phyloP scores from a whole-genome alignment of 2,797 vertebrate species.

The Bufotes viridis region DNA sequence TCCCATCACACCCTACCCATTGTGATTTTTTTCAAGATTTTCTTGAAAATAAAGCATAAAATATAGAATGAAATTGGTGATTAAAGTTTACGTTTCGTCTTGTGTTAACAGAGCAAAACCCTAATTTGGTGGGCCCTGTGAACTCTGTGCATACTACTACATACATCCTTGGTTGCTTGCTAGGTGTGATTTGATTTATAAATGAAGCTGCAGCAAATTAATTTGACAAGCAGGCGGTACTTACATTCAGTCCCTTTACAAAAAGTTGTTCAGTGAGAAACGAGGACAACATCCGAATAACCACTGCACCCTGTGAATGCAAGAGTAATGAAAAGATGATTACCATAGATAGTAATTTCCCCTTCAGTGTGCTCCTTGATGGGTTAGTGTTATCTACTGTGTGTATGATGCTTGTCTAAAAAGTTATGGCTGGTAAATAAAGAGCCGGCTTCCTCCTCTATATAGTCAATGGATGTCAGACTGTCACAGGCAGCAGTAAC shows the following conservation, averaged over 20 bases:
- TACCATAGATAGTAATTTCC: background rate
- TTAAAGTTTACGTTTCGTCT: too few species aligned
- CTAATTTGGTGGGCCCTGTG: too few species aligned
- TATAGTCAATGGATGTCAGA: too few species aligned
- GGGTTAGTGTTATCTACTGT: background rate
- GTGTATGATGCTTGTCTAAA: background rate
- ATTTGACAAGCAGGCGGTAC: slow-evolving; percentile 62
- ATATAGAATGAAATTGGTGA: too few species aligned
- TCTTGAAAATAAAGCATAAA: too few species aligned
- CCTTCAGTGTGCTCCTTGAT: background rate
- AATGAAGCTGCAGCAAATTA: background rate
- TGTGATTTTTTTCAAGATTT: too few species aligned
- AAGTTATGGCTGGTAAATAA: too few species aligned
- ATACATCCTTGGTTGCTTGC: background rate
- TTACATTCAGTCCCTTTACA: slow-evolving; percentile 84
- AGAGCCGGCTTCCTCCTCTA: too few species aligned
- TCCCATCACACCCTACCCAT: too few species aligned
- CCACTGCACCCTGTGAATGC: slow-evolving; percentile 82
- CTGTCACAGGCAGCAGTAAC: too few species aligned
- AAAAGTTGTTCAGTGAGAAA: slow-evolving; percentile 88
- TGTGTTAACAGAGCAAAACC: too few species aligned
- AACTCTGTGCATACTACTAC: background rate
- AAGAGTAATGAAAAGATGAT: background rate
- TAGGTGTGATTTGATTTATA: background rate
- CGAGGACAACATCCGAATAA: slow-evolving; percentile 90